Evolutionary conservation across 2,888 invertebrate species (phyloP).

Genomic region (Argyresthia albistria): DNA sequence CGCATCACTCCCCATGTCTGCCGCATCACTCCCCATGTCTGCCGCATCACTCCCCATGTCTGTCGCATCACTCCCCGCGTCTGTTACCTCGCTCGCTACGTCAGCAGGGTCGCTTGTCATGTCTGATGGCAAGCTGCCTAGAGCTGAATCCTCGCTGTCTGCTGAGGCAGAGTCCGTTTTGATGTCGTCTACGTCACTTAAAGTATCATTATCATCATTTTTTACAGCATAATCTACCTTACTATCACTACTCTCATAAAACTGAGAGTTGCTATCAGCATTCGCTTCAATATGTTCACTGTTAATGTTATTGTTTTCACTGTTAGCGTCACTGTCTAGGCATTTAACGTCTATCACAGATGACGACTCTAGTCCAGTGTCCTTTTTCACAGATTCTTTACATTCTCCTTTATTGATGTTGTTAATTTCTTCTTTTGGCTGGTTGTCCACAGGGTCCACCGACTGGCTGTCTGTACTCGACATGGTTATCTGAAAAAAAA

Average conservation of each 20-base stretch:
- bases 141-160: slow-evolving; percentile 75
- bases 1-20: slow-evolving; percentile 18
- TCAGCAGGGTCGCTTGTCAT: no score
- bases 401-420: slow-evolving; percentile 10
- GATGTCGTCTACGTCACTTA: slow-evolving; percentile 67
- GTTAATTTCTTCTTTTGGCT: slow-evolving; percentile 4
- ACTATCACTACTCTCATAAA: slow-evolving; percentile 67
- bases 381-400: slow-evolving; percentile 19
- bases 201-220: slow-evolving; percentile 63
- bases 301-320: slow-evolving; percentile 53
- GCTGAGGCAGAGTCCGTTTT: slow-evolving; percentile 67
- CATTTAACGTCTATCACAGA: slow-evolving; percentile 42
- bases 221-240: slow-evolving; percentile 62
- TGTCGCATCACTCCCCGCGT: slow-evolving; percentile 22
- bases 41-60: slow-evolving; percentile 23
- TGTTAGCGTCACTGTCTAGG: slow-evolving; percentile 54
- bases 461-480: slow-evolving; percentile 13
- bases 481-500: slow-evolving; percentile 38
- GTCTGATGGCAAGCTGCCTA: slow-evolving; percentile 73
- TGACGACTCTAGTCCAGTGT: slow-evolving; percentile 21
- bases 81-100: slow-evolving; percentile 8
- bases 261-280: slow-evolving; percentile 55
- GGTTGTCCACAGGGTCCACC: background rate
- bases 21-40: slow-evolving; percentile 22
- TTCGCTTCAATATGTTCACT: slow-evolving; percentile 53